Evolutionary conservation across 2,113 vertebrate species (phyloP), one percentile per base, ranked within the genome.

Genomic region (Saccopteryx bilineata): DNA sequence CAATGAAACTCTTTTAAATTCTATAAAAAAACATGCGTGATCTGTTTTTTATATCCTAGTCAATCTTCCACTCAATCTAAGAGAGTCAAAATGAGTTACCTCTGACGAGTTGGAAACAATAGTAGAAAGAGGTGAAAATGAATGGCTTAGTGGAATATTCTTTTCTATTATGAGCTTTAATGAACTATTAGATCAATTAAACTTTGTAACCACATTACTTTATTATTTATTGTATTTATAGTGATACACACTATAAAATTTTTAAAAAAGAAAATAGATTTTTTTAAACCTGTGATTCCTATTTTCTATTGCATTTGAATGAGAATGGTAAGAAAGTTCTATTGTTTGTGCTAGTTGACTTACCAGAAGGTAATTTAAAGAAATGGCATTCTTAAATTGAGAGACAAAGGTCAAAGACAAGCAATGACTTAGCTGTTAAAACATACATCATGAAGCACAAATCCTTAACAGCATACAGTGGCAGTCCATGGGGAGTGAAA

Each of bases 401-500:
- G 98, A 98, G 98, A 98, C 96, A 98, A 98, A 98, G 98, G 98
- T 98, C 98, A 98, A 97, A 98, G 78, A 94, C 93, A 97, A 98
- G 97, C 96, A 96, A 76, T 91, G 76, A 84, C 63, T 97, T 97
- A 90, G 89, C 93, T 84, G 96, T 63, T 94, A 93, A 96, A 98
- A 97, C 80, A 46, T 98, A 97, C 89, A 97, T 98, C 94, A 97
- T 69, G 93, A 97, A 97, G 80, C 95, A 95, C 83, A 97, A 90
- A 93, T 98, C 97, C 95, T 96, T 96, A 97, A 96, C 97, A 97
- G 96, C 97, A 54, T 94, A 97, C 6, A 50, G 66, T 19, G 13
- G 92, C 98, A 98, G 97, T 98, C 99, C 96, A 3, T 33, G 83
- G 99, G 99, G 99, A 99, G 98, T 98, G 96, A 97, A 98, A 98